phyloP scores from a whole-genome alignment of 2,113 vertebrate genomes.

The Piprites chloris region DNA sequence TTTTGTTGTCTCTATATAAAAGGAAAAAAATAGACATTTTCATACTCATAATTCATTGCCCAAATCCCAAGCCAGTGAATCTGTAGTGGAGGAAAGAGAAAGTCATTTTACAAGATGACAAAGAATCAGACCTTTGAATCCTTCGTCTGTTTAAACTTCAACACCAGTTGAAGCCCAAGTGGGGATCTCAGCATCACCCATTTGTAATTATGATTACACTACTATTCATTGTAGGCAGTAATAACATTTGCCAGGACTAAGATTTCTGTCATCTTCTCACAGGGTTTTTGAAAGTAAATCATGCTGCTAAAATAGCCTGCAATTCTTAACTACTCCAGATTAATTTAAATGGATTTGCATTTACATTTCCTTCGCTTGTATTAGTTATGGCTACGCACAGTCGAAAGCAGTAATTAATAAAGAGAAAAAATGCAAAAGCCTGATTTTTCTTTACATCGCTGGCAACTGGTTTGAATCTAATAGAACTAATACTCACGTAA shows the following conservation, averaged over 20 bases:
- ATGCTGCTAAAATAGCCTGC: slow-evolving; percentile 29
- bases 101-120: not conserved
- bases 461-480: slow-evolving; percentile 7
- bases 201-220: not conserved
- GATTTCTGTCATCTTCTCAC: slow-evolving; percentile 34
- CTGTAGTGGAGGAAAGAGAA: not conserved
- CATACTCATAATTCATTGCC: not conserved
- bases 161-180: not conserved
- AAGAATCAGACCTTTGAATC: not conserved
- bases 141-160: not conserved
- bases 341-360: slow-evolving; percentile 50
- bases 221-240: not conserved
- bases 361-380: slow-evolving; percentile 23
- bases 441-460: not conserved
- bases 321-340: slow-evolving; percentile 35
- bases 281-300: slow-evolving; percentile 23
- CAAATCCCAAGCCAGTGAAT: not conserved
- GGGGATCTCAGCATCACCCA: not conserved
- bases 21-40: not conserved
- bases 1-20: not conserved
- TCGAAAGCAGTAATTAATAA: slow-evolving; percentile 47
- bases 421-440: not conserved
- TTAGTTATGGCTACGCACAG: slow-evolving; percentile 14
- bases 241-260: slow-evolving; percentile 10
- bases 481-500: not conserved